Conservation (phyloP, 2,888 invertebrate genomes). For the Eueremaeus valkanovi region DNA sequence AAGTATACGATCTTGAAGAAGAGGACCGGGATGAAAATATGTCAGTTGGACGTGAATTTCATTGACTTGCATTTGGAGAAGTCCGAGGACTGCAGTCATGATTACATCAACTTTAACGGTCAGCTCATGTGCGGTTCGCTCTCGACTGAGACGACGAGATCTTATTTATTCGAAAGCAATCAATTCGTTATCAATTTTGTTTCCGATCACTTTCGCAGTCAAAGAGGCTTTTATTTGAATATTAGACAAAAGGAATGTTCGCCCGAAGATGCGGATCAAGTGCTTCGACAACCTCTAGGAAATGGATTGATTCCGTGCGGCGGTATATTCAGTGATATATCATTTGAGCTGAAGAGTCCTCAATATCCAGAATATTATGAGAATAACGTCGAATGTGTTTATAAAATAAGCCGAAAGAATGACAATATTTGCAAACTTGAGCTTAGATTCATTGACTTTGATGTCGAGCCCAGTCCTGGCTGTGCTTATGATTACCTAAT, state of each 20-base stretch:
- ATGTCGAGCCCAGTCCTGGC: constrained; percentile 47
- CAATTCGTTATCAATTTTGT: constrained; percentile 45
- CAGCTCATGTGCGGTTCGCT: constrained; percentile 47
- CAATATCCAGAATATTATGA: constrained; percentile 47
- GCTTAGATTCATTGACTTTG: constrained; percentile 47
- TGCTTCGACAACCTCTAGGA: constrained; percentile 1
- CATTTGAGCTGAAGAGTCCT: constrained; percentile 46
- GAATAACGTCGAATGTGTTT: constrained; percentile 46
- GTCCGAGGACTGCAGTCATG: constrained; percentile 45
- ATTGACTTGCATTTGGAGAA: constrained; percentile 46
- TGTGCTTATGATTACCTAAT: constrained; percentile 48
- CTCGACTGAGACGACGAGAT: constrained; percentile 41
- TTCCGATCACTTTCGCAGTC: constrained; percentile 34
- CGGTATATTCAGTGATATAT: neutral
- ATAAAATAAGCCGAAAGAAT: constrained; percentile 44
- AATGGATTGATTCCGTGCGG: constrained; percentile 29
- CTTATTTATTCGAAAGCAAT: constrained; percentile 41
- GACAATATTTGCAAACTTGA: constrained; percentile 47
- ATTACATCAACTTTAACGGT: constrained; percentile 48
- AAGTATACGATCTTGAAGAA: constrained; percentile 45
- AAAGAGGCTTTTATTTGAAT: constrained; percentile 39
- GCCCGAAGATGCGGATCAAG: neutral
- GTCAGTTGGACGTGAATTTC: constrained; percentile 46
- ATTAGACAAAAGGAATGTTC: constrained; percentile 42
- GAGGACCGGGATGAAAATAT: constrained; percentile 42